Evolutionary conservation across 2,113 vertebrate species (phyloP), one percentile per base, ranked within the genome.

Genomic region (Balaenoptera acutorostrata): DNA sequence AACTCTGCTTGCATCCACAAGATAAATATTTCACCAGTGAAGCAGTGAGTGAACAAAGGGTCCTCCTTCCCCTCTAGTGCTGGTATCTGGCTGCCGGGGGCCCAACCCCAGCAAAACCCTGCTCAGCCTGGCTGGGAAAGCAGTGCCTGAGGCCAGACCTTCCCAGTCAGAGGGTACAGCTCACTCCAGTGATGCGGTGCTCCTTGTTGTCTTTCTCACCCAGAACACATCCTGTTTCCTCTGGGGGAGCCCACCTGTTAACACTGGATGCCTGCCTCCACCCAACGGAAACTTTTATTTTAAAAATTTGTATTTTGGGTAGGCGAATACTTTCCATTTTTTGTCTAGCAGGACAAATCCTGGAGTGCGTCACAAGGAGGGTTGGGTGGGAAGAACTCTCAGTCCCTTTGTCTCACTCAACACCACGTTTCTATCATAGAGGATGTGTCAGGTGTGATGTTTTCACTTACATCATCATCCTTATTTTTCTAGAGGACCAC

Each of bases 401-500:
- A 27, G 49, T 61, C 33, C 27, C 49, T n/a, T 49, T 33, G 41
- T 31, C 33, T 88, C 64, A 36, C 21, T 66, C 5, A 23, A 57
- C 1, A 39, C 15, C 31, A 36, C 8, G 13, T 33, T 11, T 64
- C 83, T 31, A 29, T 63, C 63, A 10, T 3, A 36, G 39, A 59
- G 11, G 25, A 1, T 86, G 55, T 31, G 21, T 29, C 41, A 31
- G n/a, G 6, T 64, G 15, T 33, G 44, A 49, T 1, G 6, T 7
- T 36, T 25, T 86, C 27, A 15, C 6, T 41, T 39, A 21, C 2
- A 12, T 29, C 3, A 12, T 21, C 39, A 17, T 68, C 57, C 25
- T 49, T 61, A 3, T 5, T 49, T 46, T 74, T 93, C 98, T 89
- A 96, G 98, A 98, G 97, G 96, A 97, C 96, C 97, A 98, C 96